Percentiles rank a stretch among this genome's conserved stretches.
Conservation (phyloP, 2,797 vertebrate genomes). For the Siniperca undulata region DNA sequence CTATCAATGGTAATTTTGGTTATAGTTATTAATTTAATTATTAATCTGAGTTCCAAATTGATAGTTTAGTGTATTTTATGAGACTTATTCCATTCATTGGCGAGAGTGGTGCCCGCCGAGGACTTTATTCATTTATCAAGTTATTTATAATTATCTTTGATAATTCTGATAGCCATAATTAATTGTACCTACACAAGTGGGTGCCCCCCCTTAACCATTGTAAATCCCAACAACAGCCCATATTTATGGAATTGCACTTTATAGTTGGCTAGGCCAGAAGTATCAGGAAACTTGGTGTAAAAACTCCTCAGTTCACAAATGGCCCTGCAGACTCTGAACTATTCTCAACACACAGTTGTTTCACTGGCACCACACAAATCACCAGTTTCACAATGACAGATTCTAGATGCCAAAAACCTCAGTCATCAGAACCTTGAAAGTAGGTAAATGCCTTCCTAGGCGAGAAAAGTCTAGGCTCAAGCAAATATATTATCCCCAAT, state of each 20-base stretch:
- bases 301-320: neutral
- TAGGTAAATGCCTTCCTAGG: neutral
- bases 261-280: neutral
- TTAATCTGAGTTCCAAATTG: too few relatives aligned
- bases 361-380: neutral
- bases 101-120: too few relatives aligned
- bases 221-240: neutral
- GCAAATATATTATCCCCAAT: neutral
- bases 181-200: too few relatives aligned
- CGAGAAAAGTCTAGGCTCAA: neutral
- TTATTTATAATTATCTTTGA: too few relatives aligned
- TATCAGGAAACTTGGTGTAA: neutral
- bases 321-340: neutral
- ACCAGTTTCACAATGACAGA: neutral
- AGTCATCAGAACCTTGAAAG: neutral
- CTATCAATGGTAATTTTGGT: too few relatives aligned
- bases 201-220: too few relatives aligned
- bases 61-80: too few relatives aligned
- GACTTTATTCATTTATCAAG: too few relatives aligned
- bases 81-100: too few relatives aligned
- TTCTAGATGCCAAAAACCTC: neutral
- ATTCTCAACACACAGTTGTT: neutral
- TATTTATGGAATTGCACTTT: neutral
- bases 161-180: too few relatives aligned
- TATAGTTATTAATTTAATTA: too few relatives aligned